Evolutionary conservation across 2,888 invertebrate genomes (phyloP).

Genomic region (Lepas anatifera): DNA sequence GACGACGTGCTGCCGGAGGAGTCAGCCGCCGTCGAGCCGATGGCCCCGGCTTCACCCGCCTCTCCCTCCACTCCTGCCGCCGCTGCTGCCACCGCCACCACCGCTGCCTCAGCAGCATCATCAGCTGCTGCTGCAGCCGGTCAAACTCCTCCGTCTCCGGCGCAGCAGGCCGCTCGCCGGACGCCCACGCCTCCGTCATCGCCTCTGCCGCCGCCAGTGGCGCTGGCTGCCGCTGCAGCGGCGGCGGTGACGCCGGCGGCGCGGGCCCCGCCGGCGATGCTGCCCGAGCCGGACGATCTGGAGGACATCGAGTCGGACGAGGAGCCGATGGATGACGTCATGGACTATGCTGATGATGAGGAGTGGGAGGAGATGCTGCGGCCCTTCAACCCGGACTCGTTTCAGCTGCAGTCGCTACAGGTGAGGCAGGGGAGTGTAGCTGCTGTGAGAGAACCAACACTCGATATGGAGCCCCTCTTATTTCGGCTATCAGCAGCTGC

Average conservation of each 20-base stretch:
- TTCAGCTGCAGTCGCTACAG: constrained; percentile 14
- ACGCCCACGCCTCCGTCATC: constrained; percentile 30
- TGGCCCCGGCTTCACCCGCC: constrained; percentile 16
- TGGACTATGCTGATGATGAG: constrained; percentile 26
- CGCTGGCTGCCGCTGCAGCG: constrained; percentile 17
- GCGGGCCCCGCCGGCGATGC: background rate
- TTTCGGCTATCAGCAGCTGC: too few species aligned
- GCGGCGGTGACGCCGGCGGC: background rate
- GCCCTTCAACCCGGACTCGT: constrained; percentile 17
- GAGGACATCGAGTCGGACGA: constrained; percentile 35
- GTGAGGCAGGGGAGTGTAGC: background rate
- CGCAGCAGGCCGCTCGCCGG: constrained; percentile 19
- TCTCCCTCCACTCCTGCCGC: constrained; percentile 19
- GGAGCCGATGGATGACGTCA: constrained; percentile 27
- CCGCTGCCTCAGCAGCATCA: constrained; percentile 19
- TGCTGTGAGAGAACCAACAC: background rate
- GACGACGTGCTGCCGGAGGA: constrained; percentile 32
- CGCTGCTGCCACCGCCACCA: constrained; percentile 17
- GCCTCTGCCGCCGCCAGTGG: constrained; percentile 24
- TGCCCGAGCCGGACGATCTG: constrained; percentile 27
- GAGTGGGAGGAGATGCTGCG: constrained; percentile 25
- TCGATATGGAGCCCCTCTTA: too few species aligned
- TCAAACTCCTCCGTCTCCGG: constrained; percentile 11
- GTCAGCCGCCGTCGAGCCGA: constrained; percentile 17
- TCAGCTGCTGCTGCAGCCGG: background rate